Evolutionary conservation across 2,113 vertebrate genomes (phyloP).

Genomic region (Leptodactylus fuscus): DNA sequence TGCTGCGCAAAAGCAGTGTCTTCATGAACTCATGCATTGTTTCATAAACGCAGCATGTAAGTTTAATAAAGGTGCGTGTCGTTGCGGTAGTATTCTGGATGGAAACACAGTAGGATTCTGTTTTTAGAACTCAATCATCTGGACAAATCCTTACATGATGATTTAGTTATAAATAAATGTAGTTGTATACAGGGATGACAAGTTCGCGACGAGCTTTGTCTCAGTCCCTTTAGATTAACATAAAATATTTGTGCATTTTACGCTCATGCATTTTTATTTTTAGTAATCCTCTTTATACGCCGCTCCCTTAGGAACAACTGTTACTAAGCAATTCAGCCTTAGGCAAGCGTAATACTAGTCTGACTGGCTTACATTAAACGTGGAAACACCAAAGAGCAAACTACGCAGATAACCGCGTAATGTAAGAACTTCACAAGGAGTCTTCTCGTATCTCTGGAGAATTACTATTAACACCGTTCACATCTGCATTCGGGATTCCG

Average conservation of each 20-base stretch:
- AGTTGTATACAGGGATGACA: not conserved
- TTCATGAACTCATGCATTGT: too few relatives aligned
- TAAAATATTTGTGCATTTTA: slow-evolving; percentile 32
- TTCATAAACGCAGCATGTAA: too few relatives aligned
- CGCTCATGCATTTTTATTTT: slow-evolving; percentile 27
- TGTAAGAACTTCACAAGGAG: not conserved
- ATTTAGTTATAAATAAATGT: not conserved
- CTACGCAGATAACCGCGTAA: not conserved
- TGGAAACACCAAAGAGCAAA: not conserved
- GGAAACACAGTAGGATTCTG: not conserved
- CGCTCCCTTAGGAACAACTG: not conserved
- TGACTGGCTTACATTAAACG: not conserved
- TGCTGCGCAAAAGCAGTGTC: too few relatives aligned
- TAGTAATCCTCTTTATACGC: slow-evolving; percentile 31
- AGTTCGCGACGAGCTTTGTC: not conserved
- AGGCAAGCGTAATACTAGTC: not conserved
- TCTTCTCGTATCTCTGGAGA: not conserved
- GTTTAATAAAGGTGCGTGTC: too few relatives aligned
- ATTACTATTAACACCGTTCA: not conserved
- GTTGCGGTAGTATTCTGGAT: too few relatives aligned
- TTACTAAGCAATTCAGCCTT: not conserved
- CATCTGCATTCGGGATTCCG: too few relatives aligned
- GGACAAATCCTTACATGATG: slow-evolving; percentile 11
- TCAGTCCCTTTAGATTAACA: slow-evolving; percentile 19
- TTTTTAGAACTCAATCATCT: slow-evolving; percentile 8